Percentiles rank a stretch among this genome's conserved stretches.
Conservation (phyloP, 2,888 invertebrate species). For the Drosophila peninsularis region DNA sequence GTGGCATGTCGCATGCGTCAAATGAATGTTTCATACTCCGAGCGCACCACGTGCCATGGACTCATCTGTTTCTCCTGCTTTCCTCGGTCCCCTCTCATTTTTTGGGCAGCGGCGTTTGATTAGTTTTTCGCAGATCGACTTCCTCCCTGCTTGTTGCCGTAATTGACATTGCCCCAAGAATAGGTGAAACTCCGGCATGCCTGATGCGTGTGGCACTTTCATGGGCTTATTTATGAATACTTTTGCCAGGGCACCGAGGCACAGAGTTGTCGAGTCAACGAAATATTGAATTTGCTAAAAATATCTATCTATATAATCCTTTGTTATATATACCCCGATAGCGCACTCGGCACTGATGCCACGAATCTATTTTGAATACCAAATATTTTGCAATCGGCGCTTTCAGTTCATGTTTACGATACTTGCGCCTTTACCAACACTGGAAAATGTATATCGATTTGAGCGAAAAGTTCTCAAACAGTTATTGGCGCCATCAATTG, state of each 20-base stretch:
- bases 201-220: slow-evolving; percentile 67
- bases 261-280: background rate
- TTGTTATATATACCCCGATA: background rate
- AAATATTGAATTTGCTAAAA: background rate
- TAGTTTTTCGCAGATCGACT: slow-evolving; percentile 72
- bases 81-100: background rate
- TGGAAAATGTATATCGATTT: slow-evolving; percentile 56
- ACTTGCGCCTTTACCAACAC: slow-evolving; percentile 34
- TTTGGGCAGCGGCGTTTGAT: slow-evolving; percentile 68
- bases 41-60: slow-evolving; percentile 40
- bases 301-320: background rate
- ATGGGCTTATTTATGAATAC: slow-evolving; percentile 69
- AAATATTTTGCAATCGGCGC: background rate
- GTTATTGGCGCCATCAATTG: slow-evolving; percentile 81
- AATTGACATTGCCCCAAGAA: slow-evolving; percentile 45
- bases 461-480: slow-evolving; percentile 73
- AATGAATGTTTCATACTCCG: slow-evolving; percentile 75
- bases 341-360: too few relatives aligned
- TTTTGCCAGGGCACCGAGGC: slow-evolving; percentile 19
- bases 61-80: slow-evolving; percentile 66
- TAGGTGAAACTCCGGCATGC: slow-evolving; percentile 31
- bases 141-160: slow-evolving; percentile 21
- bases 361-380: slow-evolving; percentile 13
- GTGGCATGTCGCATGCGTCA: slow-evolving; percentile 73
- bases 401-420: background rate